These are phyloP conservation scores for Corythoichthys intestinalis DNA, from an alignment of 2,113 vertebrate species.

Conservation along the genomic window DNA sequence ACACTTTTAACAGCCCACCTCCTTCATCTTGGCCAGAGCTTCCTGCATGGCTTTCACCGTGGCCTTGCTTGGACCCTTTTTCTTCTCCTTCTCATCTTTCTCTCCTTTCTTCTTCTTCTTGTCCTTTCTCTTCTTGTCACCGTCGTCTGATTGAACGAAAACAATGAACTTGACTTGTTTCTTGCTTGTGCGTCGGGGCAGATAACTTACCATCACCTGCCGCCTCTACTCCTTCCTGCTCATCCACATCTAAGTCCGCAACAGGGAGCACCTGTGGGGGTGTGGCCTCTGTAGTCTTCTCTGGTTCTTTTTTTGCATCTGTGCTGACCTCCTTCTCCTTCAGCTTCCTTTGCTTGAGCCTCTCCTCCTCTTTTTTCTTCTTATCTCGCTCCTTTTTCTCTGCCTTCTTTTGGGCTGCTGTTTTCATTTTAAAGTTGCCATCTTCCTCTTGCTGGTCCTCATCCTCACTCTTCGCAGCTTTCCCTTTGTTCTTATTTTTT, in stretches of 20 bases:
- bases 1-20: constrained; percentile 54
- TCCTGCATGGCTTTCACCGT: constrained; percentile 97
- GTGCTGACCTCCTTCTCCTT: constrained; percentile 64
- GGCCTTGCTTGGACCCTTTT: constrained; percentile 95
- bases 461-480: constrained; percentile 70
- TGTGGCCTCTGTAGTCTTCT: constrained; percentile 45
- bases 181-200: too few relatives aligned
- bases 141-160: constrained; percentile 57
- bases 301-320: constrained; percentile 40
- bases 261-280: constrained; percentile 17
- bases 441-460: constrained; percentile 76
- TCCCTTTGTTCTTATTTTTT: constrained; percentile 81
- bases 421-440: constrained; percentile 88
- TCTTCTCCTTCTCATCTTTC: constrained; percentile 88
- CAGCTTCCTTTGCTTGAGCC: constrained; percentile 68
- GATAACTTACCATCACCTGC: constrained; percentile 75
- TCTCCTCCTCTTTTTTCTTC: constrained; percentile 89
- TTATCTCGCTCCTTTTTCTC: constrained; percentile 95
- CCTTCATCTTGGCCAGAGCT: constrained; percentile 90
- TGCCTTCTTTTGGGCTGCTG: constrained; percentile 94
- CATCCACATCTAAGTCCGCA: constrained; percentile 53
- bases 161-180: background rate
- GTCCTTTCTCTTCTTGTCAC: constrained; percentile 95
- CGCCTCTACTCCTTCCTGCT: constrained; percentile 72
- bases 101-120: constrained; percentile 87